Conservation (phyloP, 2,888 invertebrate genomes). For the Drosophila siamana region DNA sequence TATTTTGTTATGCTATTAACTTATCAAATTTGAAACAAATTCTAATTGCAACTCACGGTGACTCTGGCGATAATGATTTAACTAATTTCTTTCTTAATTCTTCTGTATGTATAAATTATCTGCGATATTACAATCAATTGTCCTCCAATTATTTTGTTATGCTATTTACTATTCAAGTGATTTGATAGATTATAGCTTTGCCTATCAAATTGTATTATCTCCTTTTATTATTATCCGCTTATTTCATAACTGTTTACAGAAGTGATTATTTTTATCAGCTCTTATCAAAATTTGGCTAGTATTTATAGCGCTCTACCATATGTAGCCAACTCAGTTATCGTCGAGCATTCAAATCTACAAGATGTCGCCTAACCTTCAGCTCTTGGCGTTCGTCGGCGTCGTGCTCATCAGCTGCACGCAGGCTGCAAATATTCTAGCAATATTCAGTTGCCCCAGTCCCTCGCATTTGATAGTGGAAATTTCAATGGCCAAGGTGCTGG, state of each 20-base stretch:
- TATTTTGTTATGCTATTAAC: no score
- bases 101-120: no score
- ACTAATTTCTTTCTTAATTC: no score
- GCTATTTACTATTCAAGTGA: no score
- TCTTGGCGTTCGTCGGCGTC: neutral
- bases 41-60: no score
- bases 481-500: constrained; percentile 72
- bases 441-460: constrained; percentile 75
- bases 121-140: no score
- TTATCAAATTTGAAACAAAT: no score
- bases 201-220: no score
- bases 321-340: neutral
- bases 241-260: neutral
- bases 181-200: no score
- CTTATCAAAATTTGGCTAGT: neutral
- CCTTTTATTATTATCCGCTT: neutral
- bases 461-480: constrained; percentile 83
- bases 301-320: neutral
- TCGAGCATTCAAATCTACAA: neutral
- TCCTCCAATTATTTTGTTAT: no score
- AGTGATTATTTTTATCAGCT: neutral
- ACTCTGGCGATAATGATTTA: no score
- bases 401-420: constrained; percentile 20
- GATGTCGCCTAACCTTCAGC: neutral
- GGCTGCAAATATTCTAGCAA: constrained; percentile 77